Conservation (phyloP, 2,797 vertebrate species). For the Mus caroli region DNA sequence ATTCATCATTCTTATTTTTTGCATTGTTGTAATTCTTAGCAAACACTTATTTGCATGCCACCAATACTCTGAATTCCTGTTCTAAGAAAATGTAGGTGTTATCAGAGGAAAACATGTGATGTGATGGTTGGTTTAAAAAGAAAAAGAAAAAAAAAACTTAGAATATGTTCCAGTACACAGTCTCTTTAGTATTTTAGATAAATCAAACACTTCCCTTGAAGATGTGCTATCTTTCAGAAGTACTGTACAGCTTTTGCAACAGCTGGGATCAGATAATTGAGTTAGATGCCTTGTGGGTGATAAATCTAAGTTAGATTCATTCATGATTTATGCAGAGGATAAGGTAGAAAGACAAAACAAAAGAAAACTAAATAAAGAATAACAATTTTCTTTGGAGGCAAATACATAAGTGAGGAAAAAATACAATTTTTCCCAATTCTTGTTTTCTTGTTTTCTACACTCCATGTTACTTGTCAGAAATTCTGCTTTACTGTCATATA, state of each 20-base stretch:
- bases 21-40: not conserved
- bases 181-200: constrained; percentile 64
- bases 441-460: not conserved
- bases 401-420: constrained; percentile 59
- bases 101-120: not conserved
- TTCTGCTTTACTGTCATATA: no score
- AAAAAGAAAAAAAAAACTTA: constrained; percentile 37
- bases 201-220: constrained; percentile 67
- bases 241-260: constrained; percentile 33
- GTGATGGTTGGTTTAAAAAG: constrained; percentile 3
- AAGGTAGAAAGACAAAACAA: constrained; percentile 70
- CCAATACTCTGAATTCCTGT: not conserved
- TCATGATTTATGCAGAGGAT: constrained; percentile 68
- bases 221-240: not conserved
- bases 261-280: constrained; percentile 73
- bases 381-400: constrained; percentile 52
- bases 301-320: constrained; percentile 73
- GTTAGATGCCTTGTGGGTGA: constrained; percentile 59
- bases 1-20: not conserved
- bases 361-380: constrained; percentile 70
- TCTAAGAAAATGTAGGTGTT: not conserved
- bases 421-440: not conserved
- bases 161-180: not conserved
- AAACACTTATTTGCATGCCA: not conserved
- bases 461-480: not conserved